Evolutionary conservation across 2,797 vertebrate genomes (phyloP).

Genomic region (Rhinichthys osculus): DNA sequence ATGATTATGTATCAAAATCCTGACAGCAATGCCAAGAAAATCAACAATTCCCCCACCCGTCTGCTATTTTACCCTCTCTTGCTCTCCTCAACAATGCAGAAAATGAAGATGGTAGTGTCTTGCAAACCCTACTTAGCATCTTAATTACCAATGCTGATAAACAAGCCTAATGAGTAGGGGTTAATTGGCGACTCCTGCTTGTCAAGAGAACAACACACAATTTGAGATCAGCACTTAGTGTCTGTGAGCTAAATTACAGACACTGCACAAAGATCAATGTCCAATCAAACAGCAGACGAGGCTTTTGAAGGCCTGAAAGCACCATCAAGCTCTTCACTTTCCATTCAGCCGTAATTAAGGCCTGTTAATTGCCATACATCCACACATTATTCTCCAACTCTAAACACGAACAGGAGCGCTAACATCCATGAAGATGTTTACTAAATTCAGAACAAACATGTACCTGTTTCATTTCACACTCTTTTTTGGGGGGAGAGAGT

Average conservation of each 20-base stretch:
- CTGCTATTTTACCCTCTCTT: not conserved
- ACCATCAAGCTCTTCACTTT: constrained; percentile 81
- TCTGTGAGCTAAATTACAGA: constrained; percentile 70
- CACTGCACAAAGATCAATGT: constrained; percentile 80
- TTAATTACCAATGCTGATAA: constrained; percentile 60
- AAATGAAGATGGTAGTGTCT: constrained; percentile 51
- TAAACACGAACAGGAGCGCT: constrained; percentile 47
- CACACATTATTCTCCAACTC: constrained; percentile 51
- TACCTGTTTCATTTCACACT: not conserved
- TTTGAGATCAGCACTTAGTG: constrained; percentile 52
- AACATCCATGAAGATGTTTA: constrained; percentile 31
- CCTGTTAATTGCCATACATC: constrained; percentile 60
- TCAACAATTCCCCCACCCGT: constrained; percentile 9
- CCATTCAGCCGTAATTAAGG: constrained; percentile 63
- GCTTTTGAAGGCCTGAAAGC: constrained; percentile 79
- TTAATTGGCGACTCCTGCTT: constrained; percentile 70
- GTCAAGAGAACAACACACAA: constrained; percentile 55
- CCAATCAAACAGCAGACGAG: constrained; percentile 83
- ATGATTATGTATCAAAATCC: constrained; percentile 44
- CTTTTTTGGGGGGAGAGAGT: too few species aligned
- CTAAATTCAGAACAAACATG: not conserved
- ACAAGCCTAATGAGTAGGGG: constrained; percentile 58
- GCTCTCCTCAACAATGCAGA: constrained; percentile 22
- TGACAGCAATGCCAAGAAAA: constrained; percentile 13
- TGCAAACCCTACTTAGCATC: constrained; percentile 50